Base-by-base conservation (phyloP, 1,140 invertebrate genomes). In the Agraylea sexmaculata region DNA sequence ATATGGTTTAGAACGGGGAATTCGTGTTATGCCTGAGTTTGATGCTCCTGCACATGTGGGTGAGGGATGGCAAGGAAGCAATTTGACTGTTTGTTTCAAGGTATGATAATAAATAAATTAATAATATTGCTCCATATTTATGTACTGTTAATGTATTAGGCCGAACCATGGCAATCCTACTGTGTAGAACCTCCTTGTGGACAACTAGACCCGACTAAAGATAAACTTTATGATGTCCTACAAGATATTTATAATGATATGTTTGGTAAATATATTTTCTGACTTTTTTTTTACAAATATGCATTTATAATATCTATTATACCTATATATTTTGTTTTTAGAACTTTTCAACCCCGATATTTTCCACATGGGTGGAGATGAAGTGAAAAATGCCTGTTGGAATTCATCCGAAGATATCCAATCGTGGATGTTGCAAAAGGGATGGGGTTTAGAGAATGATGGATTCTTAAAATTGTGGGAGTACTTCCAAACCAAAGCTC, bases 281-380 rank as follows among this genome's bases (percentile, higher is more conserved):
- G 7, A 27, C 7, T 27, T 27, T 27, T 27, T n/a, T 8, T 27
- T 7, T 27, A 13, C 12, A 30, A 30, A 13, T 30, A 11, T 30
- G 12, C 5, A 34, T 34, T 32, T 10, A 10, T 6, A n/a, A 18
- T n/a, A 21, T 31, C n/a, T 20, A 17, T n/a, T n/a, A n/a, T 17
- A 17, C n/a, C 11, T 17, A 29, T 29, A 19, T 16, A 23, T 29
- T 40, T 36, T 40, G n/a, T 40, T 40, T 62, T 23, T 66, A 53
- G 67, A 73, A 4, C 54, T 70, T 23, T 84, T 86, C 51, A 43
- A 73, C 16, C 74, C 81, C 0, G 83, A 86, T 51, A 62, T 89
- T 0, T 89, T 89, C 57, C 87, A 91, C 52, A 87, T 89, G 83
- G 87, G 87, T 16, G 87, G 86, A 0, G 86, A 89, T 53, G 86